Evolutionary conservation across 2,797 vertebrate species (phyloP).

Genomic region (Danio albolineatus): DNA sequence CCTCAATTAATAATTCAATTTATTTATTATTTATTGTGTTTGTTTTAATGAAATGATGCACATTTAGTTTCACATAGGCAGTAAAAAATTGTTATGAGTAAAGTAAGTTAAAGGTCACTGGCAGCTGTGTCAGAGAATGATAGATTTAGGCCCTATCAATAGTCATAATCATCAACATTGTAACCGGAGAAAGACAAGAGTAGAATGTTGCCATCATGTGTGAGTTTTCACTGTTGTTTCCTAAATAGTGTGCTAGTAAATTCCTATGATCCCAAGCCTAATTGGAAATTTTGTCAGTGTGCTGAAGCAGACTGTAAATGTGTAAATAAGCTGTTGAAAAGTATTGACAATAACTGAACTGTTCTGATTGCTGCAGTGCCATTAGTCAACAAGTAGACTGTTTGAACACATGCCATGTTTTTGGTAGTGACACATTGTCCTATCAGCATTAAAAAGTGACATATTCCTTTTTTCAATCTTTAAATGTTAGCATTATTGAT

Average conservation of each 20-base stretch:
- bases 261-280: not conserved
- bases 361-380: no score
- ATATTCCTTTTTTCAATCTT: not conserved
- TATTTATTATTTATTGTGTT: no score
- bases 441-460: no score
- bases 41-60: no score
- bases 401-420: not conserved
- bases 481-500: not conserved
- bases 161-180: not conserved
- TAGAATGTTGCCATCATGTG: slow-evolving; percentile 16
- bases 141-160: no score
- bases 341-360: not conserved
- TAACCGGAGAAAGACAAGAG: not conserved
- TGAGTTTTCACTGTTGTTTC: slow-evolving; percentile 33
- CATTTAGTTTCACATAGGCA: no score
- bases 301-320: not conserved
- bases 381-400: no score
- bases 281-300: not conserved
- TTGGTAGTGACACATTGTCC: not conserved
- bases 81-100: no score
- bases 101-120: no score
- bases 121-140: no score
- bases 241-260: not conserved
- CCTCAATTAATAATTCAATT: no score
- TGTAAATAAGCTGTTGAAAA: not conserved